phyloP scores from a whole-genome alignment of 2,797 vertebrate genomes.

The Hippocampus kuda region DNA sequence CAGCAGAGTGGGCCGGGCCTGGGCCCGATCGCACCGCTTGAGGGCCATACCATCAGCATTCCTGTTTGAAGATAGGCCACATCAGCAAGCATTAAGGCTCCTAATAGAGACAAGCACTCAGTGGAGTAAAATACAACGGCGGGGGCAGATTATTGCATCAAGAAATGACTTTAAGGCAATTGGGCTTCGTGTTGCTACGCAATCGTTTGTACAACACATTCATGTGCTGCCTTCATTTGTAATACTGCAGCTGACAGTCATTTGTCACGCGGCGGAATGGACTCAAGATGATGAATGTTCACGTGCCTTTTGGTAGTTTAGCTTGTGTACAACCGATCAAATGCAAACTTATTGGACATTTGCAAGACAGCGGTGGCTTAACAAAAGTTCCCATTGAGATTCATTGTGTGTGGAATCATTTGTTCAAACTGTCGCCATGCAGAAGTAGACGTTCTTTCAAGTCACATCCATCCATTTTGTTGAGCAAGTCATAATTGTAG shows the following conservation, averaged over 20 bases:
- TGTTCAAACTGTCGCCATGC: background rate
- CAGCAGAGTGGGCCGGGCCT: conserved; percentile 45
- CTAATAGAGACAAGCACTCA: conserved; percentile 41
- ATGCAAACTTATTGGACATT: background rate
- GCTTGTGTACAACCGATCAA: conserved; percentile 5
- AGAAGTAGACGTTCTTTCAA: no score
- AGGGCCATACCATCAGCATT: conserved; percentile 60
- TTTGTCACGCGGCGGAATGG: conserved; percentile 56
- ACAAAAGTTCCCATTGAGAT: background rate
- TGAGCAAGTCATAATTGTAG: no score
- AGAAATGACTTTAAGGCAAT: conserved; percentile 62
- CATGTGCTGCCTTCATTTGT: conserved; percentile 54
- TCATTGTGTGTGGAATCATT: background rate
- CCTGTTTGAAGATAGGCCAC: conserved; percentile 68
- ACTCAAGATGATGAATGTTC: conserved; percentile 34
- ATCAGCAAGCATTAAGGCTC: conserved; percentile 59
- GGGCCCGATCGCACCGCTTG: conserved; percentile 49
- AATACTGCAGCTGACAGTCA: conserved; percentile 49
- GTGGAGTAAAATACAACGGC: conserved; percentile 16
- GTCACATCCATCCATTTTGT: no score
- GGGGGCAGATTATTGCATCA: conserved; percentile 55
- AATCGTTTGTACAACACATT: conserved; percentile 59
- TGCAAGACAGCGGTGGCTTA: background rate
- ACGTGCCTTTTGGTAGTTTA: conserved; percentile 14
- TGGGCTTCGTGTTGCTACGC: conserved; percentile 53